phyloP scores from a whole-genome alignment of 2,888 invertebrate genomes.

The Epistrophe eligans region DNA sequence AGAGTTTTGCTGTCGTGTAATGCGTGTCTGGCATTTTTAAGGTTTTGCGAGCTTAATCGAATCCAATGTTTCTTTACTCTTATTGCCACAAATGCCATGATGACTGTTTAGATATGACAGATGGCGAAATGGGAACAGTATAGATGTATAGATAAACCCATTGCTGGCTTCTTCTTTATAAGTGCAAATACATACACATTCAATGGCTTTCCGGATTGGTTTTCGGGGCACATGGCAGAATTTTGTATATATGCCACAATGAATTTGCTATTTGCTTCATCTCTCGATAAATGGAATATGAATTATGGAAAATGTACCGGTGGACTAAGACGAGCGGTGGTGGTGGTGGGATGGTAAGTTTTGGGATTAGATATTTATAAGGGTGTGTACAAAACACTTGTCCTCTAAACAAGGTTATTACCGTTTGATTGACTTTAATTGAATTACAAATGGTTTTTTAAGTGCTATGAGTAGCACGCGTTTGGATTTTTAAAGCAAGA shows the following conservation, averaged over 20 bases:
- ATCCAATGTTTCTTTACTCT: constrained; percentile 27
- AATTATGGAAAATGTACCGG: constrained; percentile 49
- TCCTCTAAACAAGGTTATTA: constrained; percentile 72
- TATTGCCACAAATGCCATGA: constrained; percentile 17
- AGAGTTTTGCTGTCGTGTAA: constrained; percentile 64
- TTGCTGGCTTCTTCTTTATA: constrained; percentile 21
- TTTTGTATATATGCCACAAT: constrained; percentile 41
- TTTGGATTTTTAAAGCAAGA: neutral
- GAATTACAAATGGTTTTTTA: constrained; percentile 69
- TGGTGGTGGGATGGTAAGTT: neutral
- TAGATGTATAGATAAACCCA: neutral
- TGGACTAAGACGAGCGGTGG: neutral
- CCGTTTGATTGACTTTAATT: constrained; percentile 68
- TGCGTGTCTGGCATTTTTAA: constrained; percentile 75
- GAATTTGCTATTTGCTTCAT: constrained; percentile 31
- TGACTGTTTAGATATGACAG: constrained; percentile 45
- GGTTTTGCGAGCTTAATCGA: constrained; percentile 73
- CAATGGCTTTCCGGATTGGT: constrained; percentile 67
- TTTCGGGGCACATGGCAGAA: constrained; percentile 70
- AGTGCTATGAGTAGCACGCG: constrained; percentile 45
- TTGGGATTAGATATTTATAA: constrained; percentile 39
- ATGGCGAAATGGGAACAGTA: constrained; percentile 54
- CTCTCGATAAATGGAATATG: constrained; percentile 51
- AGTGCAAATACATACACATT: too few relatives aligned
- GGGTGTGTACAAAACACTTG: constrained; percentile 72